Conservation (phyloP, 2,113 vertebrate species). For the Bufo bufo region DNA sequence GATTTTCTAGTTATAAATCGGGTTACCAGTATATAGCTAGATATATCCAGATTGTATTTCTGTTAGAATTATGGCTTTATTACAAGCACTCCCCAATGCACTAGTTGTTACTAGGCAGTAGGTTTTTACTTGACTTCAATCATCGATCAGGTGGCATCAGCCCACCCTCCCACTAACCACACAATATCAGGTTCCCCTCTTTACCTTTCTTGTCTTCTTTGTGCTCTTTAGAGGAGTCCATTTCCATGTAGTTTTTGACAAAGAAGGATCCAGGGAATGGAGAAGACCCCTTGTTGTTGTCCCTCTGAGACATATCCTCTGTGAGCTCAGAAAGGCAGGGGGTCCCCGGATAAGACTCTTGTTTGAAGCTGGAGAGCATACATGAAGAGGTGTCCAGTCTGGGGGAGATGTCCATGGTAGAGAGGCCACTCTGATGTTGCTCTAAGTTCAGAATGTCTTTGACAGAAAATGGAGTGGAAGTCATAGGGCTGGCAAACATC, state of each 20-base stretch:
- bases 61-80: too few species aligned
- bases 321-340: constrained; percentile 72
- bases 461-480: constrained; percentile 95
- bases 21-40: too few species aligned
- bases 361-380: constrained; percentile 92
- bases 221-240: constrained; percentile 79
- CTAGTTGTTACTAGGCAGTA: too few species aligned
- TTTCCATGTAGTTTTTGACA: constrained; percentile 79
- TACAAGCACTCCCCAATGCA: too few species aligned
- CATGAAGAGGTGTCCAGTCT: constrained; percentile 83
- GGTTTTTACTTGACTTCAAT: not conserved
- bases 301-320: constrained; percentile 78
- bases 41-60: too few species aligned
- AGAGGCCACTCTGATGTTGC: constrained; percentile 82
- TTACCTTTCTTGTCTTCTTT: constrained; percentile 87
- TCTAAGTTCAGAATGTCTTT: constrained; percentile 98
- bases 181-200: not conserved
- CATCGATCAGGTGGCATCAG: not conserved
- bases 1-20: too few species aligned
- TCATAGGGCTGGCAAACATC: constrained; percentile 93
- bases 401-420: constrained; percentile 84
- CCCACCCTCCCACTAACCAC: not conserved
- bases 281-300: constrained; percentile 66
- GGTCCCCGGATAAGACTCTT: constrained; percentile 83
- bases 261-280: constrained; percentile 81